Evolutionary conservation across 2,888 invertebrate species (phyloP).

Genomic region (Lepidocyrtinus sp.): DNA sequence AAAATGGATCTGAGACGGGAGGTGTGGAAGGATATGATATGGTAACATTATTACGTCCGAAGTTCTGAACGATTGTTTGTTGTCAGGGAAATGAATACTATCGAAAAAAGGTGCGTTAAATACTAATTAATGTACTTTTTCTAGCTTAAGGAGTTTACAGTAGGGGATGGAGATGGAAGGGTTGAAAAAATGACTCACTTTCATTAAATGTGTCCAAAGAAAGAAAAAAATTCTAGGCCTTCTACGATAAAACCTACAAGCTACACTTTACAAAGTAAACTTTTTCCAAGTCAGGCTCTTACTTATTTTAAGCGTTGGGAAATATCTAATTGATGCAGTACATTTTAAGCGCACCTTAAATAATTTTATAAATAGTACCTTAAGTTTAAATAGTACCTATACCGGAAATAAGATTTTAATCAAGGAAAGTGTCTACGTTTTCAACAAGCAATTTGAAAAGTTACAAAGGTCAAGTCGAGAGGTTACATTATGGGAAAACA

Average conservation of each 20-base stretch:
- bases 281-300: conserved; percentile 48
- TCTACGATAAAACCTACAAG: conserved; percentile 32
- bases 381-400: background rate
- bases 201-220: conserved; percentile 54
- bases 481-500: too few relatives aligned
- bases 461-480: too few relatives aligned
- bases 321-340: background rate
- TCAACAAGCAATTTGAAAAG: too few relatives aligned
- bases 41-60: too few relatives aligned
- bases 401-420: background rate
- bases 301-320: conserved; percentile 34
- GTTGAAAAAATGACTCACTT: conserved; percentile 39
- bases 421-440: too few relatives aligned
- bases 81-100: conserved; percentile 14
- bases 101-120: conserved; percentile 31
- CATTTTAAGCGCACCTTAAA: conserved; percentile 38
- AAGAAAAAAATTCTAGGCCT: conserved; percentile 13
- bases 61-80: background rate
- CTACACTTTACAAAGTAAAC: conserved; percentile 15
- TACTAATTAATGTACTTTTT: conserved; percentile 41
- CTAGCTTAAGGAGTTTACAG: conserved; percentile 15
- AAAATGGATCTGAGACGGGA: conserved; percentile 12
- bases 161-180: background rate
- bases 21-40: background rate
- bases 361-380: conserved; percentile 22